Conservation (phyloP, 2,888 invertebrate genomes). For the Pristionchus mayeri region DNA sequence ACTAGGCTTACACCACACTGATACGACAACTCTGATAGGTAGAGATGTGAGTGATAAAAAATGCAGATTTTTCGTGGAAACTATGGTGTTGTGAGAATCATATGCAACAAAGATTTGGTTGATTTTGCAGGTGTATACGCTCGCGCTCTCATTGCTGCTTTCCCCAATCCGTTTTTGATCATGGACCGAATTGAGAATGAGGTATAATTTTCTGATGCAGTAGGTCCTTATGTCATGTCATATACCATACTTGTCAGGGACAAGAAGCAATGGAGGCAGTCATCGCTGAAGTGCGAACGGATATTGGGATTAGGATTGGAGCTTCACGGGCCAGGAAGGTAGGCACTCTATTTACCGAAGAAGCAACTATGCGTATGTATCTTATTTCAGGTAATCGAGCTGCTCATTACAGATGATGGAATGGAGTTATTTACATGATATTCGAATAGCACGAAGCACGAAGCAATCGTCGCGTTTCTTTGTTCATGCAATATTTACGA, state of each 20-base stretch:
- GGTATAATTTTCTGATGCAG: constrained; percentile 15
- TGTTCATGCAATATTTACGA: neutral
- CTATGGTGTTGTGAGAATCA: too few species aligned
- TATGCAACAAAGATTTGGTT: too few species aligned
- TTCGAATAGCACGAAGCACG: too few species aligned
- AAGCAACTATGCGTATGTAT: neutral
- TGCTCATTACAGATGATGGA: constrained; percentile 10
- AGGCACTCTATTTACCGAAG: neutral
- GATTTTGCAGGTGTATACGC: neutral
- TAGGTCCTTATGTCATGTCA: neutral
- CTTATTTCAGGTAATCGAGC: constrained; percentile 28
- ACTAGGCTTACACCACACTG: too few species aligned
- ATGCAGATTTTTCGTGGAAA: too few species aligned
- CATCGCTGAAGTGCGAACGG: neutral
- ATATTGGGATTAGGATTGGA: constrained; percentile 13
- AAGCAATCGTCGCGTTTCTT: too few species aligned
- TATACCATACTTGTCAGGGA: neutral
- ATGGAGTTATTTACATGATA: constrained; percentile 22
- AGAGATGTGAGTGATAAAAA: too few species aligned
- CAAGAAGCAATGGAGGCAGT: neutral
- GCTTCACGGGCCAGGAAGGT: neutral
- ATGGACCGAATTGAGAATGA: neutral
- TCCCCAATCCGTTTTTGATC: constrained; percentile 28
- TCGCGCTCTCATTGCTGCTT: neutral
- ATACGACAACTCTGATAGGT: too few species aligned